Base-by-base conservation (phyloP, 2,888 invertebrate species). In the Eucera pruinosa region DNA sequence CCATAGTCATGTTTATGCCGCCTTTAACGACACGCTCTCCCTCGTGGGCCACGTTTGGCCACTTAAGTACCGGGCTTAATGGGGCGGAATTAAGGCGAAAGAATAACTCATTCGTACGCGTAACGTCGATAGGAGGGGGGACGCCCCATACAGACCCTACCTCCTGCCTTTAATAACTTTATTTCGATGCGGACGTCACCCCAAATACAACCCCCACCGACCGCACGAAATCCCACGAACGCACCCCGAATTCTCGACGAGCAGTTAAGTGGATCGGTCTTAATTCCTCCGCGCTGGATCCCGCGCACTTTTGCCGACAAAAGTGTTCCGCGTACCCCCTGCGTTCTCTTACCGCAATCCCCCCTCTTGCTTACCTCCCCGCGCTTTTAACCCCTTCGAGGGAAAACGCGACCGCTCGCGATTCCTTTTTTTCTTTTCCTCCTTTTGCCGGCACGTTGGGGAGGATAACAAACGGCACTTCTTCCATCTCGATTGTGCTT, bases 91-190 rank as follows among this genome's bases (percentile, higher is more conserved):
- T 78, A 79, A 85, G 79, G 73, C 78, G 80, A 78, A 79, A 82
- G 66, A 82, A 85, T 79, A 80, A 83, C 76, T 86, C 85, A 85
- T 86, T 85, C 85, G 81, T 86, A 83, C 85, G 81, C 82, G 76
- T 79, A 79, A 84, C 81, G 81, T 70, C 74, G 77, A 74, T 73
- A 68, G 60, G 76, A n/a, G n/a, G n/a, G n/a, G n/a, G n/a, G n/a
- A n/a, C n/a, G n/a, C n/a, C n/a, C n/a, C n/a, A n/a, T n/a, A n/a
- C n/a, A n/a, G n/a, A n/a, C n/a, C 23, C 54, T 30, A 39, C 43
- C 27, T 11, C 15, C 23, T 41, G 30, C 52, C 75, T 80, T 80
- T 85, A 83, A 86, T 81, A 86, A 86, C 85, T 84, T 86, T 83
- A 85, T 85, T 86, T 81, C 80, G 80, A 82, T 76, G 80, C 80